Evolutionary conservation across 2,113 vertebrate species (phyloP), one percentile per base, ranked within the genome.

Genomic region (Anarrhichthys ocellatus): DNA sequence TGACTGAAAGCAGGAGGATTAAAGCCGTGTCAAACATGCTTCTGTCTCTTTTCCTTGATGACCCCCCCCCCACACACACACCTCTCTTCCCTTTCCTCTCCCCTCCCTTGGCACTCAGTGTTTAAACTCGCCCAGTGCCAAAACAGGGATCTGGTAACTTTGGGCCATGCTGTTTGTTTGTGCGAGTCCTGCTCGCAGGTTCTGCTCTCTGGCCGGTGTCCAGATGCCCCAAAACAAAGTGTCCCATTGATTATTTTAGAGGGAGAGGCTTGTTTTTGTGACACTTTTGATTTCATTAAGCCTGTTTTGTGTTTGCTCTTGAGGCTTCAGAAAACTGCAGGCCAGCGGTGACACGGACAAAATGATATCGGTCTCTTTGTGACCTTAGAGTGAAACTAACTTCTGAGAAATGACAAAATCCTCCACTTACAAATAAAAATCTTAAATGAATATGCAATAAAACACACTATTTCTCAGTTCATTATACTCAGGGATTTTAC

Each of bases 21-120:
- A 94, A 91, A 91, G 87, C 92, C 80, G 92, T 93, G 93, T 95
- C 92, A 90, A 93, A 94, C 92, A 93, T 89, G 92, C 91, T 91
- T 90, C 84, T 87, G 87, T 91, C 85, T 88, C 78, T 81, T 81
- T 92, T 91, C 88, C 92, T 90, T 85, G 83, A 78, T 80, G 70
- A 68, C 59, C 80, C 56, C 34, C 58, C 29, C 27, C 27, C 27
- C 56, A 46, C 44, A 17, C 46, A 48, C 42, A 44, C 42, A 5
- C 11, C 68, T 65, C 63, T 29, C 56, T 42, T 8, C 64, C 52
- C 29, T 24, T 38, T 17, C 52, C 66, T 24, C 38, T 69, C 72
- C 66, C 73, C 71, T 66, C 48, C 32, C 40, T 66, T 93, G 91
- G 91, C 92, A 63, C 81, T 73, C 9, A 54, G 74, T 84, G 86